Percentiles rank a stretch among this genome's conserved stretches.
Evolutionary conservation across 2,797 vertebrate species (phyloP).

Genomic region (Australoheros facetus): DNA sequence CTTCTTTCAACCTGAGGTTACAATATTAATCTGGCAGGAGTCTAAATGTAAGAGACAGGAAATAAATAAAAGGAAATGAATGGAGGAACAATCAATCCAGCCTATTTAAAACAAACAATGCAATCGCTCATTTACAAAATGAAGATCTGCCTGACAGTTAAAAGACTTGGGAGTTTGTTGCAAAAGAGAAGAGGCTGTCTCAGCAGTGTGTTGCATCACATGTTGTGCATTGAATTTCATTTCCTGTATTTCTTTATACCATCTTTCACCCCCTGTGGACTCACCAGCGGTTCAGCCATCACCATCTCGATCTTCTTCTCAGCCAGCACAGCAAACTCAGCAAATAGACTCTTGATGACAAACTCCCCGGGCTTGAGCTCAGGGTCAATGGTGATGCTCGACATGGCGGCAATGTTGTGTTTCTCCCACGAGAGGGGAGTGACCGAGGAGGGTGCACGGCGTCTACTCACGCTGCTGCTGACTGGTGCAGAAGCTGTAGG

Average conservation of each 20-base stretch:
- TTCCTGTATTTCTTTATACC: constrained; percentile 42
- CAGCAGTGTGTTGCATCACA: constrained; percentile 20
- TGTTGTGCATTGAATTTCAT: constrained; percentile 35
- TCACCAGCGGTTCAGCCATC: constrained; percentile 99
- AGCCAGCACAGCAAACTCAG: constrained; percentile 98
- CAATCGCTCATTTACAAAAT: not conserved
- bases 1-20: not conserved
- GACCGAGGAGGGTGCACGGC: constrained; percentile 83
- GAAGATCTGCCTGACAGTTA: constrained; percentile 3
- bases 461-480: constrained; percentile 88
- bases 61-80: not conserved
- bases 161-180: constrained; percentile 31
- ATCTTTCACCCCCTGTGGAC: constrained; percentile 55
- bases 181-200: constrained; percentile 30
- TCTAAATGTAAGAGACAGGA: constrained; percentile 1
- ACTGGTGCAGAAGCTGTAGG: constrained; percentile 88
- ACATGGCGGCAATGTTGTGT: constrained; percentile 90
- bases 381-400: constrained; percentile 98
- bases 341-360: constrained; percentile 99
- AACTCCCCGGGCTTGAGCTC: constrained; percentile 99
- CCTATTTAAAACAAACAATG: not conserved
- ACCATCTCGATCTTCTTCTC: constrained; percentile 99
- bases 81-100: not conserved
- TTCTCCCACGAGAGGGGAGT: constrained; percentile 88
- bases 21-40: not conserved